A percentile compares a stretch with the other conserved stretches of the same genome.
Conservation (phyloP, 2,797 vertebrate species). For the Tokudaia muenninki region DNA sequence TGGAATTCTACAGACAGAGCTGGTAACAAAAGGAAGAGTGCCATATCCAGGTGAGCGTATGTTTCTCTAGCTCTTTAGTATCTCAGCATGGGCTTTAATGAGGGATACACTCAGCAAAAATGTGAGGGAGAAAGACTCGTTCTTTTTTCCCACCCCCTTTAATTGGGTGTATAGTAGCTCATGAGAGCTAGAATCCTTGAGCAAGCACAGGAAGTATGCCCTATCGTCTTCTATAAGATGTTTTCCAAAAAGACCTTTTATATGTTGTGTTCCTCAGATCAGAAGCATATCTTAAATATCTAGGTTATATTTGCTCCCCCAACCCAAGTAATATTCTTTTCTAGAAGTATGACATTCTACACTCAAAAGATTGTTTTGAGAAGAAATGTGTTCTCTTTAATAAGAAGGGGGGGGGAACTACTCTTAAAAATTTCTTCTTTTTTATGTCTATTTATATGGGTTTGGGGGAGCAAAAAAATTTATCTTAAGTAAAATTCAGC, state of each 20-base stretch:
- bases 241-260: conserved; percentile 30
- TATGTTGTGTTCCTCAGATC: not conserved
- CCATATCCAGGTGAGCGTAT: conserved; percentile 94
- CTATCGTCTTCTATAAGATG: not conserved
- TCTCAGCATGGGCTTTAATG: not conserved
- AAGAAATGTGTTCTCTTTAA: not conserved
- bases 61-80: not conserved
- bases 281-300: conserved; percentile 12
- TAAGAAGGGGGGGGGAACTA: not conserved
- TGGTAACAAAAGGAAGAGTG: conserved; percentile 97
- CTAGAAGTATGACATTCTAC: not conserved
- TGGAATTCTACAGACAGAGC: conserved; percentile 95
- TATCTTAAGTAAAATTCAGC: not conserved
- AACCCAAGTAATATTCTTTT: not conserved
- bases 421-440: not conserved
- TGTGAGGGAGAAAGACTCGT: not conserved
- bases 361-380: conserved; percentile 16
- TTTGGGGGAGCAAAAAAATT: not conserved
- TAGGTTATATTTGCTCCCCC: not conserved
- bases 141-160: not conserved
- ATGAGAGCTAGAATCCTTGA: not conserved
- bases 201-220: not conserved
- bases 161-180: not conserved
- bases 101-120: not conserved
- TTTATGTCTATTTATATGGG: not conserved